A percentile compares a stretch with the other conserved stretches of the same genome.
Conservation (phyloP, 2,797 vertebrate species). For the Argyrosomus regius region DNA sequence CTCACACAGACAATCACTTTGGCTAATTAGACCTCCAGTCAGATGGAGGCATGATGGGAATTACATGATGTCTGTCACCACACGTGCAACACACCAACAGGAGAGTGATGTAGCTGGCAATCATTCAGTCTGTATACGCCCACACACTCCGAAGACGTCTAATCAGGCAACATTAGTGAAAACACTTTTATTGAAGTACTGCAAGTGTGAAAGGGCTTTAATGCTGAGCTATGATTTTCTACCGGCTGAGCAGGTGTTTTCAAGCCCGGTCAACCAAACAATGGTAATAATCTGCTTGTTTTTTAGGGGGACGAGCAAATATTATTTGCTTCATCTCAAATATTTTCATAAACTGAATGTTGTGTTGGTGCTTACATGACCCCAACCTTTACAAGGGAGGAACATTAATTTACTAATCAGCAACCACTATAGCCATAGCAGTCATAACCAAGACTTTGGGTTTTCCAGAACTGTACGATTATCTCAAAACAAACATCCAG, state of each 20-base stretch:
- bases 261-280: not conserved
- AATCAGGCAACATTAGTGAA: not conserved
- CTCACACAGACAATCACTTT: not conserved
- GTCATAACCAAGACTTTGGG: not conserved
- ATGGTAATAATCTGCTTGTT: not conserved
- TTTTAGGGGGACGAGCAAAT: not conserved
- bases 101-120: not conserved
- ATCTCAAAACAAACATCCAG: not conserved
- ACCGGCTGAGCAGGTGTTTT: not conserved
- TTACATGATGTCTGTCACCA: not conserved
- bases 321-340: not conserved
- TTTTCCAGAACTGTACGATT: not conserved
- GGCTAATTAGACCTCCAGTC: not conserved
- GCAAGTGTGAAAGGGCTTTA: not conserved
- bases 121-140: not conserved
- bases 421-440: not conserved
- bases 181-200: not conserved
- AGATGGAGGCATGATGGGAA: not conserved
- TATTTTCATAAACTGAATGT: not conserved
- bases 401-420: not conserved
- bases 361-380: not conserved
- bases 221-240: not conserved
- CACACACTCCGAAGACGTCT: not conserved
- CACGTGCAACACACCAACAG: not conserved
- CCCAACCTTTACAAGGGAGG: not conserved